Evolutionary conservation across 2,797 vertebrate genomes (phyloP), one percentile per base, ranked within the genome.

Genomic region (Adrianichthys oophorus): DNA sequence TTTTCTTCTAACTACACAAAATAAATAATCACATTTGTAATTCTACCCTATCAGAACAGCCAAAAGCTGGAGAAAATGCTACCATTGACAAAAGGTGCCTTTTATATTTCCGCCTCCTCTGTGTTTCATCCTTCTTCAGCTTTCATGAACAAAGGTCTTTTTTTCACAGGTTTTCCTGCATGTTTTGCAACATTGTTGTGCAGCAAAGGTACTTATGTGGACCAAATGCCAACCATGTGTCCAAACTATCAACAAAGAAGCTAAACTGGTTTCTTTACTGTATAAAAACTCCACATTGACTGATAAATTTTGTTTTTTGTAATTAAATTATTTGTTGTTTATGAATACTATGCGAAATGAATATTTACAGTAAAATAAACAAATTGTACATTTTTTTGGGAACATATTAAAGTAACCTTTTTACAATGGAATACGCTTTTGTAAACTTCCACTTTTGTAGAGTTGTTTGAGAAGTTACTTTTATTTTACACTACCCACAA

Each of bases 251-350:
- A 65, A 52, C 24, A 13, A 52, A 56, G 14, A 77, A 62, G 73
- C 77, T 71, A 15, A 56, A 42, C 57, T 60, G 58, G 67, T 83
- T 76, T 62, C 59, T 83, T 61, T 41, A 59, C 63, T 82, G 46
- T 85, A 77, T 87, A 61, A 74, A 85, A 84, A 87, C 84, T 89
- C 79, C 85, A 83, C 46, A 18, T 62, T 60, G 17, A 68, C 45
- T 69, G 41, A 29, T 58, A 42, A 12, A 21, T 47, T 40, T 68
- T 68, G 42, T 68, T 62, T 81, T 78, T 80, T 66, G 74, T 79
- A 37, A 71, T 78, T 90, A 89, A 90, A 81, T 90, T 90, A 89
- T 90, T 89, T 23, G 6, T 79, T 89, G 70, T 84, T 79, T 70
- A 54, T 64, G 61, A 66, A 67, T 78, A 82, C 48, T 47, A 43